These are phyloP conservation scores for Euschistus heros DNA, from an alignment of 1,140 invertebrate genomes.

Conservation along the genomic window DNA sequence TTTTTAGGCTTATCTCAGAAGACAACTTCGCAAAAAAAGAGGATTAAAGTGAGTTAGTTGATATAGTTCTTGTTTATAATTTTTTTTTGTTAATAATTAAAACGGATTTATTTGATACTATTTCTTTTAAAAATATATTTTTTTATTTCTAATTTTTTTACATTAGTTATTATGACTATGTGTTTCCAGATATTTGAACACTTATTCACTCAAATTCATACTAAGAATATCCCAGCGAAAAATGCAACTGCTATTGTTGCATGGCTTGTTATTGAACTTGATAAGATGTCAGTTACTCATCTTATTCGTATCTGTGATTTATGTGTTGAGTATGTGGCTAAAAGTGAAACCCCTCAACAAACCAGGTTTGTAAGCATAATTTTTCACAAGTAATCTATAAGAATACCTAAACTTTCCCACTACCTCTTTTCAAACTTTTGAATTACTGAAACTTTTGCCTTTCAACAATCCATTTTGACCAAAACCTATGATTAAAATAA, in stretches of 20 bases:
- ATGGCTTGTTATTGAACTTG: constrained; percentile 28
- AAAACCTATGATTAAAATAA: too few species aligned
- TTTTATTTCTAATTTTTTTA: background rate
- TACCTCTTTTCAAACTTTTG: too few species aligned
- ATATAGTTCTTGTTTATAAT: background rate
- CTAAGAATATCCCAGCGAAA: constrained; percentile 22
- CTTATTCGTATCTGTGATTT: constrained; percentile 38
- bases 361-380: constrained; percentile 28
- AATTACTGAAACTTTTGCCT: too few species aligned
- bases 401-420: too few species aligned
- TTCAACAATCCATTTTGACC: too few species aligned
- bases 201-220: constrained; percentile 25
- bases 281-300: constrained; percentile 34
- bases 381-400: too few species aligned
- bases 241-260: constrained; percentile 24
- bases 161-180: background rate
- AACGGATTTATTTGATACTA: background rate
- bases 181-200: constrained; percentile 27
- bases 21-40: constrained; percentile 27
- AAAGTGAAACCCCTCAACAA: constrained; percentile 32
- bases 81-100: background rate
- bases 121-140: constrained; percentile 8
- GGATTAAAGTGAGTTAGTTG: constrained; percentile 26
- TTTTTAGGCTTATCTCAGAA: constrained; percentile 27
- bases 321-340: constrained; percentile 39